Evolutionary conservation across 2,113 vertebrate genomes (phyloP).

Genomic region (human): GRCh38 chr3:94466001-94466500

Average conservation of each 20-base stretch:
- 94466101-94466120: not conserved
- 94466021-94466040: not conserved
- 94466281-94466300: not conserved
- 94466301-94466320: not conserved
- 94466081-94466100: not conserved
- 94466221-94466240: not conserved
- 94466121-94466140: not conserved
- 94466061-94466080: not conserved
- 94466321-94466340: slow-evolving; percentile 20
- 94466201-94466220: not conserved
- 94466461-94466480: not conserved
- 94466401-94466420: not conserved
- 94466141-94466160: not conserved
- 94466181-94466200: slow-evolving; percentile 8
- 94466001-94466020: not conserved
- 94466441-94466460: not conserved
- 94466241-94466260: not conserved
- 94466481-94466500: not conserved
- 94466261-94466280: not conserved
- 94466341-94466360: slow-evolving; percentile 1
- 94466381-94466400: not conserved
- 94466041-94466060: not conserved
- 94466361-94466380: not conserved
- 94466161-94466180: not conserved
- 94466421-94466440: not conserved